A percentile compares a stretch with the other conserved stretches of the same genome.
Evolutionary conservation across 2,888 invertebrate species (phyloP).

Genomic region (Dendrolimus pini): DNA sequence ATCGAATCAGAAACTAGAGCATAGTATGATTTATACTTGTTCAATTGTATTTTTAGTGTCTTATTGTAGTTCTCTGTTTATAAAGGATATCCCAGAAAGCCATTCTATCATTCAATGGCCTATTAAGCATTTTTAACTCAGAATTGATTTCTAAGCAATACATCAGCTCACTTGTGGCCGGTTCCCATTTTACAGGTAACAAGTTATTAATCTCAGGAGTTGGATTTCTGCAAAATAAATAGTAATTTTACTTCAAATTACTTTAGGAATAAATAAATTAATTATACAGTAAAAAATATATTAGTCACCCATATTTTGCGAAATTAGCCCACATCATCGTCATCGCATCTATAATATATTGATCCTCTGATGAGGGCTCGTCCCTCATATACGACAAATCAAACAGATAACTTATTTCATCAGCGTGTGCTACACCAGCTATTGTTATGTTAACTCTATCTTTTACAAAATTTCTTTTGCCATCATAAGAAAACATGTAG

Average conservation of each 20-base stretch:
- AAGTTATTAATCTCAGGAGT: constrained; percentile 27
- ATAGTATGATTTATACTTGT: too few species aligned
- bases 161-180: constrained; percentile 16
- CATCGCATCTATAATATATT: constrained; percentile 30
- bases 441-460: constrained; percentile 21
- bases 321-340: constrained; percentile 42
- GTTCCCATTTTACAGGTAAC: constrained; percentile 28
- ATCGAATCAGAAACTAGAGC: too few species aligned
- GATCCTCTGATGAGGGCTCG: constrained; percentile 26
- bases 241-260: too few species aligned
- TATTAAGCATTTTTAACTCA: constrained; percentile 20
- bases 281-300: too few species aligned
- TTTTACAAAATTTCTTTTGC: constrained; percentile 36
- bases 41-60: too few species aligned
- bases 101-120: constrained; percentile 27
- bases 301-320: constrained; percentile 17
- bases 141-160: constrained; percentile 25
- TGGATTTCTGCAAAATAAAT: constrained; percentile 29
- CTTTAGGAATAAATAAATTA: too few species aligned
- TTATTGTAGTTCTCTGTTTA: constrained; percentile 6
- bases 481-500: constrained; percentile 41
- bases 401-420: constrained; percentile 38
- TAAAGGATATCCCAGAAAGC: constrained; percentile 36
- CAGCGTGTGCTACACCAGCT: constrained; percentile 30
- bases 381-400: constrained; percentile 24